Evolutionary conservation across 2,888 invertebrate genomes (phyloP), one percentile per base, ranked within the genome.

Genomic region (Drosophila pullipes): DNA sequence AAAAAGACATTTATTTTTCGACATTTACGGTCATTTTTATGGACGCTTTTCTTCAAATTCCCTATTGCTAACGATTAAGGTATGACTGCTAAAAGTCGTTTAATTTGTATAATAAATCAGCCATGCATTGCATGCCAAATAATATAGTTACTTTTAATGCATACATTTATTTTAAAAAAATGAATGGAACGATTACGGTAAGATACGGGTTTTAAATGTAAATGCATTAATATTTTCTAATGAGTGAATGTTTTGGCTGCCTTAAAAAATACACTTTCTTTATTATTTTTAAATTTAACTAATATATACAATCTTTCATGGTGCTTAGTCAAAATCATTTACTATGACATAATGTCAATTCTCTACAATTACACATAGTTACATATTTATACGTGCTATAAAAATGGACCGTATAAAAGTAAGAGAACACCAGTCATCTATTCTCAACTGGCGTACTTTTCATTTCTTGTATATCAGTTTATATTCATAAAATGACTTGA

Each of bases 1-100:
- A 55, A 66, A 5, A 28, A 60, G 57, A 60, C 60, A 77, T 75
- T 79, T 75, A 64, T 74, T 73, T 57, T 44, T 57, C 63, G 69
- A 63, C 53, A 68, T 73, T 65, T 66, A 52, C 31, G 44, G 69
- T 52, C 54, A 52, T 54, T 77, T 79, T 76, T 64, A 73, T 74
- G 53, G 59, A 28, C 39, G 25, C 2, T 39, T 55, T 47, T 54
- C 37, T 25, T 68, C 13, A 61, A 67, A 44, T 50, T 66, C n/a
- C n/a, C 47, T 50, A 2, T 10, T 22, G 62, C 73, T 68, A 71
- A 83, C 41, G n/a, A 66, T 59, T 28, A 65, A 67, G 28, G 67
- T 54, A 82, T 74, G 37, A 9, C 13, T 22, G 35, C 13, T 52
- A 30, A 50, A 49, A 49, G n/a, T n/a, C 25, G 16, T 25, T 55